Conservation (phyloP, 1,140 invertebrate genomes). For the Coenobita brevimanus region DNA sequence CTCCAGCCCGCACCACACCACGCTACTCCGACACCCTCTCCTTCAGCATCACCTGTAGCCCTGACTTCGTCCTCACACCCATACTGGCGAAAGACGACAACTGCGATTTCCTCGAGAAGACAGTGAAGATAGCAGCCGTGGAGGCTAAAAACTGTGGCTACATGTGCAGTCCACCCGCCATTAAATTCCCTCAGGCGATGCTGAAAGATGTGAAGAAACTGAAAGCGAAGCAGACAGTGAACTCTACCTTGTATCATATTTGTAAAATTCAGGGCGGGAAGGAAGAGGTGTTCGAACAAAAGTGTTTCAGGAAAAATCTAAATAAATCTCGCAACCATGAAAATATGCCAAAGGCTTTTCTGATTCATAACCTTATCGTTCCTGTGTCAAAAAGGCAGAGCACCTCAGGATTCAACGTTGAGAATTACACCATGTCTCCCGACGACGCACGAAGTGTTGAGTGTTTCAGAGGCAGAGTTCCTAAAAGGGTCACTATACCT, state of each 20-base stretch:
- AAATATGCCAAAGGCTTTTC: slow-evolving; percentile 33
- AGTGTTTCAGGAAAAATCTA: slow-evolving; percentile 61
- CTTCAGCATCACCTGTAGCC: slow-evolving; percentile 52
- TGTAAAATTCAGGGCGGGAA: slow-evolving; percentile 44
- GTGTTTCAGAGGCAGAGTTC: slow-evolving; percentile 40
- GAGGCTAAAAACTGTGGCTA: slow-evolving; percentile 56
- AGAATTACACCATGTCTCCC: slow-evolving; percentile 38
- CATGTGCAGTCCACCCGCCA: slow-evolving; percentile 35
- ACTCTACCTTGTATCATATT: slow-evolving; percentile 17
- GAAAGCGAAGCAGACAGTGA: neutral
- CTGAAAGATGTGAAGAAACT: slow-evolving; percentile 41
- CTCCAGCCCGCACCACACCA: slow-evolving; percentile 51
- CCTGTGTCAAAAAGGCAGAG: neutral
- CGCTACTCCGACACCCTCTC: slow-evolving; percentile 35
- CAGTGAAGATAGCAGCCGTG: slow-evolving; percentile 25
- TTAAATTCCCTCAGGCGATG: slow-evolving; percentile 28
- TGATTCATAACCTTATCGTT: slow-evolving; percentile 46
- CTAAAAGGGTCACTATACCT: slow-evolving; percentile 45
- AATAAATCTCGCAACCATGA: slow-evolving; percentile 47
- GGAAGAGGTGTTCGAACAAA: slow-evolving; percentile 32
- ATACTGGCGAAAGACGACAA: slow-evolving; percentile 2
- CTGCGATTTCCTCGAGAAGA: slow-evolving; percentile 50
- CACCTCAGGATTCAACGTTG: slow-evolving; percentile 12
- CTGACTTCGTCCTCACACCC: slow-evolving; percentile 45
- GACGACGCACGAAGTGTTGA: slow-evolving; percentile 42